Conservation (phyloP, 2,888 invertebrate genomes). For the Eupeodes luniger region DNA sequence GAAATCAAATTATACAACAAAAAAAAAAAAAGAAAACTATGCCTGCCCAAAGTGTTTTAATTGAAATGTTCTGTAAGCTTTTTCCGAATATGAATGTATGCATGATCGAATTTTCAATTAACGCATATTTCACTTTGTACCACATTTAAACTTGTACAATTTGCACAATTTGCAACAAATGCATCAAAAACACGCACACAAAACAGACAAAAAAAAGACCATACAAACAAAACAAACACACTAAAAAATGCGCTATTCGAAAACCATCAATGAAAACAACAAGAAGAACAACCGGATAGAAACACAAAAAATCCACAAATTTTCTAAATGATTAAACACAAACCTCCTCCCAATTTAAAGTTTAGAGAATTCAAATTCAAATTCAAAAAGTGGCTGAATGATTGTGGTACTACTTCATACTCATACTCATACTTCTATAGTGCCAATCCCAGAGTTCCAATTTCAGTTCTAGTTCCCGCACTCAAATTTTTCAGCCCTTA, state of each 20-base stretch:
- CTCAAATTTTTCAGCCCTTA: not conserved
- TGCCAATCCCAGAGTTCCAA: too few relatives aligned
- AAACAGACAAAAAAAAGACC: not conserved
- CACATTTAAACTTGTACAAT: conserved; percentile 9
- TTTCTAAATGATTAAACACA: conserved; percentile 41
- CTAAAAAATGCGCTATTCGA: not conserved
- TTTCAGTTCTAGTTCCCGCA: not conserved
- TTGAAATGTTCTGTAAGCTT: conserved; percentile 13
- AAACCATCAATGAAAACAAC: not conserved
- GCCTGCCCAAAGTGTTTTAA: conserved; percentile 11
- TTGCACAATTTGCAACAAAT: not conserved
- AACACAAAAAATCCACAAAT: not conserved
- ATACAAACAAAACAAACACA: not conserved
- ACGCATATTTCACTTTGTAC: conserved; percentile 23
- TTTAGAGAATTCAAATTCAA: conserved; percentile 25
- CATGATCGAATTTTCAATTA: not conserved
- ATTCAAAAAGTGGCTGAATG: conserved; percentile 20
- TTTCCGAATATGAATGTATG: too few relatives aligned
- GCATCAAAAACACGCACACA: not conserved
- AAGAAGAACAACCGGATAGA: not conserved
- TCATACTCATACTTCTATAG: not conserved
- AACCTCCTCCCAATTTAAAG: conserved; percentile 12
- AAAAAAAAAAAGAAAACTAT: not conserved
- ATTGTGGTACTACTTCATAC: not conserved
- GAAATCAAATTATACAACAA: not conserved